Evolutionary conservation across 2,888 invertebrate species (phyloP).

Genomic region (Tenthredo amoena): DNA sequence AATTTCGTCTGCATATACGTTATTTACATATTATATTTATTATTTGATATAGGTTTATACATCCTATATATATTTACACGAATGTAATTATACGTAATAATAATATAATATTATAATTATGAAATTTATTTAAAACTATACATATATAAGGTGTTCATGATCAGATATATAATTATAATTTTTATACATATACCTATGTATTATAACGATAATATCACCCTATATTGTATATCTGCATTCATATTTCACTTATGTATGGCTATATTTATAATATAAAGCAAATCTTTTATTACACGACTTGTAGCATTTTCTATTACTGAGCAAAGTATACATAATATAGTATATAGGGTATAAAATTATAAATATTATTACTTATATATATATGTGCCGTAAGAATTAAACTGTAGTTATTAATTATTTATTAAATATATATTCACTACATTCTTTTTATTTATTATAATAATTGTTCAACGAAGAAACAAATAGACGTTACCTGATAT

Average conservation of each 20-base stretch:
- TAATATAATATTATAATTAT: conserved; percentile 47
- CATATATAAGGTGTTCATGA: not conserved
- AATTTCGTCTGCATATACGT: not conserved
- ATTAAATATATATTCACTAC: conserved; percentile 5
- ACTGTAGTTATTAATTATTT: not conserved
- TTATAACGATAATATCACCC: conserved; percentile 25
- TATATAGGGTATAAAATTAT: conserved; percentile 19
- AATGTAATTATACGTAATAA: conserved; percentile 18
- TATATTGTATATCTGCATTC: conserved; percentile 5
- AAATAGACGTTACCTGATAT: not conserved
- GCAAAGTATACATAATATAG: conserved; percentile 8
- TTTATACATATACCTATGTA: not conserved
- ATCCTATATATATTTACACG: conserved; percentile 37
- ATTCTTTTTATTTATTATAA: not conserved
- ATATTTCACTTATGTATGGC: not conserved
- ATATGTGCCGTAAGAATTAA: not conserved
- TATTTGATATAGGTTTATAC: not conserved
- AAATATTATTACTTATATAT: not conserved
- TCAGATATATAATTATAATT: not conserved
- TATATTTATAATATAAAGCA: conserved; percentile 9
- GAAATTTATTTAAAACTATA: conserved; percentile 49
- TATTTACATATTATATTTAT: conserved; percentile 6
- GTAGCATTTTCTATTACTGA: not conserved
- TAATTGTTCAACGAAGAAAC: conserved; percentile 18
- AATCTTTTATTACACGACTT: not conserved